These are phyloP conservation scores for Leucosticte australis DNA, from an alignment of 2,113 vertebrate species.

Conservation along the genomic window DNA sequence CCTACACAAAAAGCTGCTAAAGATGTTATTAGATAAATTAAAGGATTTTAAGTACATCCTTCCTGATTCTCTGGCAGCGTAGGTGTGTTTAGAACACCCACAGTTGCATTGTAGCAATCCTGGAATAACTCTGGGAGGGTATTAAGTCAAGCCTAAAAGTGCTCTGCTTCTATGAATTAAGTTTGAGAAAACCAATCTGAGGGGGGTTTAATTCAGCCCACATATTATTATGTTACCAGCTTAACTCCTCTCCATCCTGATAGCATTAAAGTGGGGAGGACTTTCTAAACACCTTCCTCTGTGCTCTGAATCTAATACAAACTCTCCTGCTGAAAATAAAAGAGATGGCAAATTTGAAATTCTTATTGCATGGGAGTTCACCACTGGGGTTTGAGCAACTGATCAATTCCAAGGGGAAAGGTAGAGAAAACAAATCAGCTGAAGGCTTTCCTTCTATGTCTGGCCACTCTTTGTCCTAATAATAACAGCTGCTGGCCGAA, in stretches of 20 bases:
- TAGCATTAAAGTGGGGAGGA: slow-evolving; percentile 2
- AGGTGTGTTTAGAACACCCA: slow-evolving; percentile 68
- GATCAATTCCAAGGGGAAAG: slow-evolving; percentile 10
- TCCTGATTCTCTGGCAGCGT: slow-evolving; percentile 68
- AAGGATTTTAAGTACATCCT: slow-evolving; percentile 74
- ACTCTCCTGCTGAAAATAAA: background rate
- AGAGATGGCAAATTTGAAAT: slow-evolving; percentile 29
- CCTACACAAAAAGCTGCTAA: slow-evolving; percentile 70
- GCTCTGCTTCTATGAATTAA: slow-evolving; percentile 62
- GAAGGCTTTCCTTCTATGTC: slow-evolving; percentile 30
- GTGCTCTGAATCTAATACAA: slow-evolving; percentile 42
- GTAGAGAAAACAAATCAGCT: slow-evolving; percentile 10
- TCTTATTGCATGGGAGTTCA: background rate
- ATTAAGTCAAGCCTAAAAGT: slow-evolving; percentile 58
- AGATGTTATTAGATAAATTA: slow-evolving; percentile 79
- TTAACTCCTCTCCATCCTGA: slow-evolving; percentile 35
- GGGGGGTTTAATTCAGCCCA: slow-evolving; percentile 53
- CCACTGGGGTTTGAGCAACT: background rate
- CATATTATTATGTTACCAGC: slow-evolving; percentile 2
- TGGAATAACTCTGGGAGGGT: slow-evolving; percentile 61
- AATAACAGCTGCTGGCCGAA: slow-evolving; percentile 55
- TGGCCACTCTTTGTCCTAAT: slow-evolving; percentile 51
- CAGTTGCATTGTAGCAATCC: slow-evolving; percentile 62
- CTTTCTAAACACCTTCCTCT: background rate
- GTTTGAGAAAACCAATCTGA: slow-evolving; percentile 41